Percentiles rank a stretch among this genome's conserved stretches.
These are phyloP conservation scores for Metridium senile DNA, from an alignment of 92 coral and sea anemone species.

Conservation along the genomic window DNA sequence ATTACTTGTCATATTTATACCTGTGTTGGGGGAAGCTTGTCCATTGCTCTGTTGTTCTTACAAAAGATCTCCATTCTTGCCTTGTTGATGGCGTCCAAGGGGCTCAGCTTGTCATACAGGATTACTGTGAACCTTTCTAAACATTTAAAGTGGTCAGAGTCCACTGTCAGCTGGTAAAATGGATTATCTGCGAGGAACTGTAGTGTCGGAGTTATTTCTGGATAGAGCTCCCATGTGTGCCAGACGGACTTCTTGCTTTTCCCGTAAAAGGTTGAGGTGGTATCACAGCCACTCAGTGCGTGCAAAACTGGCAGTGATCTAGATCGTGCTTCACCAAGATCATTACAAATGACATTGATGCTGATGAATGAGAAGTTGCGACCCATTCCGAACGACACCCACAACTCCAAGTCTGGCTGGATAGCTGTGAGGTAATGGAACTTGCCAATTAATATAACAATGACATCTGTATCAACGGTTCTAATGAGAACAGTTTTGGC, in stretches of 20 bases:
- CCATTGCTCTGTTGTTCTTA: conserved; percentile 15
- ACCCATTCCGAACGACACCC: conserved; percentile 70
- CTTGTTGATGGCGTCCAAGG: conserved; percentile 7
- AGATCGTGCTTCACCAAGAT: conserved; percentile 45
- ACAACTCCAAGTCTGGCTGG: conserved; percentile 33
- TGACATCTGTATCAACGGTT: too few relatives aligned
- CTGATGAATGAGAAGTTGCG: conserved; percentile 46
- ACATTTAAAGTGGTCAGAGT: conserved; percentile 33
- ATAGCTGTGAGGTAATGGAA: conserved; percentile 42
- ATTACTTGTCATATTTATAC: not conserved
- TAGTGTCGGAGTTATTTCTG: conserved; percentile 23
- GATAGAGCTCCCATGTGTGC: conserved; percentile 35
- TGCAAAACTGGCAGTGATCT: too few relatives aligned
- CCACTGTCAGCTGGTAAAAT: conserved; percentile 28
- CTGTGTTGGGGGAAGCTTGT: conserved; percentile 7
- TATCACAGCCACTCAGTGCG: too few relatives aligned
- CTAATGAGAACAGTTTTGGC: conserved; percentile 22
- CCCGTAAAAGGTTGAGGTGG: conserved; percentile 53
- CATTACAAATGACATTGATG: conserved; percentile 47
- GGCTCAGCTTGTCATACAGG: conserved; percentile 43
- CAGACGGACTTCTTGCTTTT: conserved; percentile 52
- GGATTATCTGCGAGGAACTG: conserved; percentile 42
- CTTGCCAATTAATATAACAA: too few relatives aligned
- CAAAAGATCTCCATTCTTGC: conserved; percentile 3
- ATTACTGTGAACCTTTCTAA: conserved; percentile 43